Percentiles rank a stretch among this genome's conserved stretches.
Evolutionary conservation across 1,140 invertebrate genomes (phyloP).

Genomic region (Manduca sexta): DNA sequence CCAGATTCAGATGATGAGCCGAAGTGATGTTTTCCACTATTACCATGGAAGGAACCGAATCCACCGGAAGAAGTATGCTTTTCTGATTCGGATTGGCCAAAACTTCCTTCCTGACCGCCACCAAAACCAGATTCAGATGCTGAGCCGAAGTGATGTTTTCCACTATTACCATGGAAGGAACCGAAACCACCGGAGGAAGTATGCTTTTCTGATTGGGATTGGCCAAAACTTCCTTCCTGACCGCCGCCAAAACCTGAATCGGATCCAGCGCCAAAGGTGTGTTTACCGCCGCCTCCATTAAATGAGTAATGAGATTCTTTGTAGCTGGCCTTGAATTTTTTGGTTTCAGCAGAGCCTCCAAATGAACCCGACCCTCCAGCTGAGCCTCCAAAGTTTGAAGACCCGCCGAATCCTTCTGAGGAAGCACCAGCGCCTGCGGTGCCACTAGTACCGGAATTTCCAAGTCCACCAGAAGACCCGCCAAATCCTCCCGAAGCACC

Average conservation of each 20-base stretch:
- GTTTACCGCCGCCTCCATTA: constrained; percentile 8
- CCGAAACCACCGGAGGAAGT: background rate
- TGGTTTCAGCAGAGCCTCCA: background rate
- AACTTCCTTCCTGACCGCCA: background rate
- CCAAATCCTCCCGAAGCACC: too few relatives aligned
- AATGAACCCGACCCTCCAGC: constrained; percentile 3
- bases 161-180: constrained; percentile 11
- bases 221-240: background rate
- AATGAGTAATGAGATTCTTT: constrained; percentile 20
- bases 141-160: constrained; percentile 6
- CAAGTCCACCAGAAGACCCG: too few relatives aligned
- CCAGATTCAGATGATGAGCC: too few relatives aligned
- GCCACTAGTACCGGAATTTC: background rate
- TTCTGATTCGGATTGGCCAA: too few relatives aligned
- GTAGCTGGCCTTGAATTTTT: constrained; percentile 4
- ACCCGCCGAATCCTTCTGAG: background rate
- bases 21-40: too few relatives aligned
- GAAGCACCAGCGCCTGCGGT: background rate
- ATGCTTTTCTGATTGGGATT: background rate
- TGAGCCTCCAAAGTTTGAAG: too few relatives aligned
- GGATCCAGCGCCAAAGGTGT: constrained; percentile 5
- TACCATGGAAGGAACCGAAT: too few relatives aligned
- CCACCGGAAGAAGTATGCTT: too few relatives aligned
- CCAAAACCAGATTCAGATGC: constrained; percentile 1
- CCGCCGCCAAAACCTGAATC: background rate